phyloP scores from a whole-genome alignment of 2,888 invertebrate species.

The Spialia ferax region DNA sequence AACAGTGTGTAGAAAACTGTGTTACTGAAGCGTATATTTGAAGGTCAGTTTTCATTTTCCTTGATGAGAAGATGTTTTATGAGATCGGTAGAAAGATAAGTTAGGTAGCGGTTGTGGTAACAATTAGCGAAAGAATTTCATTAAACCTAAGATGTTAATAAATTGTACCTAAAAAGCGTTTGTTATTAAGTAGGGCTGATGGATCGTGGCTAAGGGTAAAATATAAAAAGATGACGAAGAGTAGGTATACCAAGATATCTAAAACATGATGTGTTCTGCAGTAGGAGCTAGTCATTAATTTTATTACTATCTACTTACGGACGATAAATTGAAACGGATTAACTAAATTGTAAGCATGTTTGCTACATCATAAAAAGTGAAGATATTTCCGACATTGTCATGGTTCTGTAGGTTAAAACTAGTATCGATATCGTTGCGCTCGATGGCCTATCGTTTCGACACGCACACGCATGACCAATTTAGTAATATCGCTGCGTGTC shows the following conservation, averaged over 20 bases:
- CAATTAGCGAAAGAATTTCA: not conserved
- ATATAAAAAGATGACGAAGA: not conserved
- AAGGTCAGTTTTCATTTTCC: not conserved
- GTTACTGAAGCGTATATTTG: not conserved
- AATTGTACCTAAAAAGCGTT: not conserved
- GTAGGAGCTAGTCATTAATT: not conserved
- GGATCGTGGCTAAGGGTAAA: no score
- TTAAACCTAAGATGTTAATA: not conserved
- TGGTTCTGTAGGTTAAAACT: slow-evolving; percentile 2
- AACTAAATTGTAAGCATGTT: not conserved
- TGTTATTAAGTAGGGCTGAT: not conserved
- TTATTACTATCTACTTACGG: not conserved
- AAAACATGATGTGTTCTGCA: not conserved
- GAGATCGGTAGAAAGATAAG: no score
- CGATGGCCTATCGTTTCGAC: slow-evolving; percentile 49
- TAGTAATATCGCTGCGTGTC: slow-evolving; percentile 32
- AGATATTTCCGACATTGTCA: slow-evolving; percentile 11
- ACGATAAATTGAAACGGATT: not conserved
- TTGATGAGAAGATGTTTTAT: no score
- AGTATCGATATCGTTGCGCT: slow-evolving; percentile 34
- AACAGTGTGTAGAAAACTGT: not conserved
- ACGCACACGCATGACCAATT: slow-evolving; percentile 52
- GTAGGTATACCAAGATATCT: not conserved
- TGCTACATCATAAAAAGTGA: not conserved
- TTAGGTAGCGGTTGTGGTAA: not conserved